These are phyloP conservation scores for Uloborus plumipes DNA, from an alignment of 2,888 invertebrate genomes.

Conservation along the genomic window DNA sequence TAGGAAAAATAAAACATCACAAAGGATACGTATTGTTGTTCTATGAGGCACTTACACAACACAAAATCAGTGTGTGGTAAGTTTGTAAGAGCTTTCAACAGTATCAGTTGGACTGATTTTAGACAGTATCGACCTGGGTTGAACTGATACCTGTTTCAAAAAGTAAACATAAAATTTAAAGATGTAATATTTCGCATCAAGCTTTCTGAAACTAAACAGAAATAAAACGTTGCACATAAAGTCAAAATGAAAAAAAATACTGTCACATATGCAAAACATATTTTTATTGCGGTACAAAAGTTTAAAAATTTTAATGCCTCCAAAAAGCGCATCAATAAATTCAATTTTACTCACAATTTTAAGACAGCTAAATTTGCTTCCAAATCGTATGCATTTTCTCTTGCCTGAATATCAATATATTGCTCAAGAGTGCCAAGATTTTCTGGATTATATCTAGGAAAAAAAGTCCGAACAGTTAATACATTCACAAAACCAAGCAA, in stretches of 20 bases:
- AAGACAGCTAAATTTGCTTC: conserved; percentile 97
- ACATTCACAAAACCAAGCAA: background rate
- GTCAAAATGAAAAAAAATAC: no score
- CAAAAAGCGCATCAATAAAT: no score
- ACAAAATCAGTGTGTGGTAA: conserved; percentile 98
- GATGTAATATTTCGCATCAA: no score
- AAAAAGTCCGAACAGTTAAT: background rate
- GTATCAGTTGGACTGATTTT: conserved; percentile 88
- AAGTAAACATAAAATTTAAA: no score
- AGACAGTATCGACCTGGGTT: conserved; percentile 89
- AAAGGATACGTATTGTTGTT: conserved; percentile 74
- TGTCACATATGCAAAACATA: background rate
- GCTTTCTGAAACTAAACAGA: background rate
- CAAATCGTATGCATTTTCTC: conserved; percentile 93
- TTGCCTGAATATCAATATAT: conserved; percentile 92
- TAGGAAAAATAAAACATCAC: no score
- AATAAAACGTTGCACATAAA: background rate
- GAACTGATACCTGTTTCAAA: conserved; percentile 82
- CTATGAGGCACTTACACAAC: conserved; percentile 94
- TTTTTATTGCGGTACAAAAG: background rate
- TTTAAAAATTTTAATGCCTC: background rate
- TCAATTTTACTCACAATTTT: conserved; percentile 77
- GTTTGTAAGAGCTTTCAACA: conserved; percentile 95
- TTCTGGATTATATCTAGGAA: conserved; percentile 89
- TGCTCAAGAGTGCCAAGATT: conserved; percentile 90